Percentiles rank a stretch among this genome's conserved stretches.
Evolutionary conservation across 2,888 invertebrate genomes (phyloP).

Genomic region (Augiades crinisus): DNA sequence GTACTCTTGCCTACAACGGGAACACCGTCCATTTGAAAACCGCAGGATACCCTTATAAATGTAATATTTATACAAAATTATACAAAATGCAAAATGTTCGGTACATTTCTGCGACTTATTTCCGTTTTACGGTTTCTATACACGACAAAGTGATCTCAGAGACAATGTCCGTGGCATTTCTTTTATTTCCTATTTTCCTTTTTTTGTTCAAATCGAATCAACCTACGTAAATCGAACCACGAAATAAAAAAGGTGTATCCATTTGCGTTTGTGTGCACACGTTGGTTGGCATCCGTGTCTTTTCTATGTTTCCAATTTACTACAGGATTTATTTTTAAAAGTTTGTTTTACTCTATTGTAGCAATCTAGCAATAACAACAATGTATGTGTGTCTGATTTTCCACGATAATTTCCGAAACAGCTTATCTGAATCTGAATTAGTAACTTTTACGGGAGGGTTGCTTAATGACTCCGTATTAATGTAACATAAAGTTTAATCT

Average conservation of each 20-base stretch:
- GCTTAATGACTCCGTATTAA: too few species aligned
- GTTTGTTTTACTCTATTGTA: too few species aligned
- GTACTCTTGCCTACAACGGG: too few species aligned
- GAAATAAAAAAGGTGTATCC: conserved; percentile 15
- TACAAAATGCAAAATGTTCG: not conserved
- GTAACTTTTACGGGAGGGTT: too few species aligned
- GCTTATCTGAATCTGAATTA: too few species aligned
- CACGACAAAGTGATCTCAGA: conserved; percentile 9
- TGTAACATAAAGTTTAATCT: too few species aligned
- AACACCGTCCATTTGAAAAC: too few species aligned
- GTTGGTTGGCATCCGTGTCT: conserved; percentile 14
- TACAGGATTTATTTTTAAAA: conserved; percentile 21
- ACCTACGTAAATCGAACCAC: conserved; percentile 32
- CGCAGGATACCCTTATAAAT: too few species aligned
- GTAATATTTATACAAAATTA: not conserved
- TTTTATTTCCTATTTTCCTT: conserved; percentile 33
- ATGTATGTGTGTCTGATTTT: too few species aligned
- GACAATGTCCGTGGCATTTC: conserved; percentile 14
- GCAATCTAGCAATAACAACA: too few species aligned
- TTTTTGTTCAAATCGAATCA: conserved; percentile 35
- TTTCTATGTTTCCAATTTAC: conserved; percentile 21
- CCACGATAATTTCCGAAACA: too few species aligned
- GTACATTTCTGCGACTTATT: not conserved
- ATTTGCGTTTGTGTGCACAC: conserved; percentile 24
- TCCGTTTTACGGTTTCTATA: not conserved